Percentiles rank a stretch among this genome's conserved stretches.
These are phyloP conservation scores for Gallirallus australis DNA, from an alignment of 2,797 vertebrate genomes.

Conservation along the genomic window DNA sequence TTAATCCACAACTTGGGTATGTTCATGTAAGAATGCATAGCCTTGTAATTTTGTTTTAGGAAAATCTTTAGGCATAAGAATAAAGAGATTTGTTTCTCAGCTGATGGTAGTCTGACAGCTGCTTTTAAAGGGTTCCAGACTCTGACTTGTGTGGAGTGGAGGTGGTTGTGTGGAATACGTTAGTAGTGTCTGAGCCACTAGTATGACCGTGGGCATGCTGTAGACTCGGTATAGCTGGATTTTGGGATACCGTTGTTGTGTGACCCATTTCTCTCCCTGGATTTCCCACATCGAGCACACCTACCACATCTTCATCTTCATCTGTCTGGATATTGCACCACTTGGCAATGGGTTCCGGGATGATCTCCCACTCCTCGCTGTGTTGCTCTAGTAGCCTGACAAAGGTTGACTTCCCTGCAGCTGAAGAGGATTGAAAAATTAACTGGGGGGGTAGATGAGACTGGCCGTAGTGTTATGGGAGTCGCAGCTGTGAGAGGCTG, in stretches of 20 bases:
- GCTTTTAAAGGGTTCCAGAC: background rate
- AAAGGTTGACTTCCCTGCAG: slow-evolving; percentile 92
- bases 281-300: background rate
- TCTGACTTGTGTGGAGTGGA: background rate
- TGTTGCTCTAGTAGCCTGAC: slow-evolving; percentile 86
- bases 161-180: background rate
- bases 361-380: slow-evolving; percentile 89
- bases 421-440: slow-evolving; percentile 62
- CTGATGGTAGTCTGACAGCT: background rate
- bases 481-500: rapidly evolving
- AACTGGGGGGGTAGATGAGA: rapidly evolving
- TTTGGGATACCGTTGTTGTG: background rate
- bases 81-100: background rate
- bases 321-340: slow-evolving; percentile 93
- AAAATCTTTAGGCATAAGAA: background rate
- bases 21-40: background rate
- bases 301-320: slow-evolving; percentile 85
- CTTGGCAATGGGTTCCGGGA: slow-evolving; percentile 92
- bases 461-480: too few species aligned
- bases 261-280: background rate
- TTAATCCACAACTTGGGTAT: background rate
- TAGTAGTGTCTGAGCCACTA: background rate
- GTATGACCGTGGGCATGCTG: background rate
- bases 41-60: background rate
- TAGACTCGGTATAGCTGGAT: background rate